These are phyloP conservation scores for Apodemus agrarius DNA, from an alignment of 2,797 vertebrate species.

Conservation along the genomic window DNA sequence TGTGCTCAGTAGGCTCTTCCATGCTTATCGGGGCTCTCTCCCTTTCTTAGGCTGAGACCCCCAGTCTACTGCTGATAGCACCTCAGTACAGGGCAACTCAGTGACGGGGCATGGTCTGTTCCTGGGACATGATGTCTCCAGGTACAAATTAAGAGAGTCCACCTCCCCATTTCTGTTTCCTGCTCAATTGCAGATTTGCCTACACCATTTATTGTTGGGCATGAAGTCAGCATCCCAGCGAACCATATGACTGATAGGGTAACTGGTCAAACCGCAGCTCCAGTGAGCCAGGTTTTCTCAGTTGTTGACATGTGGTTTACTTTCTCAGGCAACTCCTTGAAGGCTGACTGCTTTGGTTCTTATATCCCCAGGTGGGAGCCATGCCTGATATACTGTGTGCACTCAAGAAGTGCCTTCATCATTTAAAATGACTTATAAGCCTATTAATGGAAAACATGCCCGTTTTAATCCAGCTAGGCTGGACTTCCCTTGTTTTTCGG, in stretches of 20 bases:
- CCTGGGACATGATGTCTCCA: neutral
- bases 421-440: neutral
- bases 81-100: neutral
- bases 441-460: neutral
- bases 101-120: neutral
- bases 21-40: neutral
- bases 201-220: neutral
- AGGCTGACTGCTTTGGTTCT: neutral
- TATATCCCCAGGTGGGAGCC: neutral
- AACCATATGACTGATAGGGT: neutral
- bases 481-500: neutral
- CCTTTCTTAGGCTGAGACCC: neutral
- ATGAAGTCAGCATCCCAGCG: neutral
- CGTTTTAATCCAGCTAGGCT: neutral
- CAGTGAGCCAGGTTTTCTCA: slow-evolving; percentile 24
- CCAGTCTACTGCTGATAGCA: neutral
- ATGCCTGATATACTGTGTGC: neutral
- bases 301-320: neutral
- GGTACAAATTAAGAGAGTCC: neutral
- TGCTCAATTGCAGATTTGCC: neutral
- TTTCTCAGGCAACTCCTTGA: neutral
- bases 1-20: slow-evolving; percentile 55
- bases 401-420: neutral
- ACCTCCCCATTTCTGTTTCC: neutral
- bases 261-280: neutral